Conservation (phyloP, 1,140 invertebrate species). For the honey bee (Apis mellifera) region Amel_HAv3.1 CM009944.2:7301001-7301500, state of each 20-base stretch:
- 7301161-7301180: not conserved
- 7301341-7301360: not conserved
- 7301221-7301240: slow-evolving; percentile 13
- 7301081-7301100: too few species aligned
- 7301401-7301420: slow-evolving; percentile 40
- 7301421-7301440: slow-evolving; percentile 14
- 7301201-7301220: slow-evolving; percentile 19
- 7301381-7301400: slow-evolving; percentile 32
- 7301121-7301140: too few species aligned
- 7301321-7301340: slow-evolving; percentile 5
- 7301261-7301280: slow-evolving; percentile 43
- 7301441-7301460: not conserved
- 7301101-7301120: too few species aligned
- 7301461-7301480: slow-evolving; percentile 37
- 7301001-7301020: too few species aligned
- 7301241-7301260: slow-evolving; percentile 49
- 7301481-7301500: not conserved
- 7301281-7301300: slow-evolving; percentile 51
- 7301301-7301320: slow-evolving; percentile 61
- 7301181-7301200: not conserved
- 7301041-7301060: too few species aligned
- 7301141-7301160: not conserved
- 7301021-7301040: too few species aligned
- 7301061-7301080: too few species aligned
- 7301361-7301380: not conserved